A percentile compares a stretch with the other conserved stretches of the same genome.
These are phyloP conservation scores for Platichthys stellatus DNA, from an alignment of 2,113 vertebrate species.

Conservation along the genomic window DNA sequence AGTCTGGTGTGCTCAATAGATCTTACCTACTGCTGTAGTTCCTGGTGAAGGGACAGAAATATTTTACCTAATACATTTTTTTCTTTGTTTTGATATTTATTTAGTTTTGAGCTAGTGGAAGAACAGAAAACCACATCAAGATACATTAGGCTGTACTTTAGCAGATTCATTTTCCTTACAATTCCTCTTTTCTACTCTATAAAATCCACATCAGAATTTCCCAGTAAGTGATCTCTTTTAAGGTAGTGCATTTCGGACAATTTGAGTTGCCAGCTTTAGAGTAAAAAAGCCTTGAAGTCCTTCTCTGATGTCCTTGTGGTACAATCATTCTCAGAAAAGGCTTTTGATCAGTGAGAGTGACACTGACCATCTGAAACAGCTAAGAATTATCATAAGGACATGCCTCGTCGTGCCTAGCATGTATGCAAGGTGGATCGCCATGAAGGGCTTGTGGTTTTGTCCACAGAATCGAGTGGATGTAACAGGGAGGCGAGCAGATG, in stretches of 20 bases:
- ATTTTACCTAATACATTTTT: background rate
- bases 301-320: constrained; percentile 66
- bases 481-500: constrained; percentile 61
- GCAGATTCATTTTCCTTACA: constrained; percentile 22
- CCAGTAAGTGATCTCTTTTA: constrained; percentile 39
- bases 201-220: constrained; percentile 41
- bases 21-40: constrained; percentile 30
- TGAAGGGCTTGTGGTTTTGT: constrained; percentile 59
- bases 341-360: constrained; percentile 51
- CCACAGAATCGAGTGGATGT: constrained; percentile 46
- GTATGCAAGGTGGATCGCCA: constrained; percentile 44
- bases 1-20: constrained; percentile 41
- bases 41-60: constrained; percentile 29
- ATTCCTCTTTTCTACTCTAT: constrained; percentile 52
- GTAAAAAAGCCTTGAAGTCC: constrained; percentile 52
- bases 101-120: constrained; percentile 49
- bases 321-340: constrained; percentile 65
- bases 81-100: background rate
- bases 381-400: constrained; percentile 55
- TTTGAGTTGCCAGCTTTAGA: constrained; percentile 65
- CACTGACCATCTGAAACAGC: constrained; percentile 49
- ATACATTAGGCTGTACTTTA: constrained; percentile 19
- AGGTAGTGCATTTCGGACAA: constrained; percentile 52
- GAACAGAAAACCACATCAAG: constrained; percentile 45
- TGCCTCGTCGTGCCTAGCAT: constrained; percentile 60